Evolutionary conservation across 2,888 invertebrate species (phyloP).

Genomic region (Dusona sp.): DNA sequence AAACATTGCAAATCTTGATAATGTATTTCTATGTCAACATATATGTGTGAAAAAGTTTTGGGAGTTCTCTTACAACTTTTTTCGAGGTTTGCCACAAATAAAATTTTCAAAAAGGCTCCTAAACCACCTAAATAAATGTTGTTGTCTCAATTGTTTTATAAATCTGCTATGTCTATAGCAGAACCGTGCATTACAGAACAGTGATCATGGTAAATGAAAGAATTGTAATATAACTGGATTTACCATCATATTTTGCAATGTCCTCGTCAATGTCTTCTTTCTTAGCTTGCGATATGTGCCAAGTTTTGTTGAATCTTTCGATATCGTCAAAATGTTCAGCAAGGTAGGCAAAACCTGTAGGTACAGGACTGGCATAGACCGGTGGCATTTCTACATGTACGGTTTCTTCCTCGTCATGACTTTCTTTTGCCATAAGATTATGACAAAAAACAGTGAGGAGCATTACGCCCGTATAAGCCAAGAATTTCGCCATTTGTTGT

Average conservation of each 20-base stretch:
- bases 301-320: conserved; percentile 90
- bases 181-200: no score
- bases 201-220: no score
- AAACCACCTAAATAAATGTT: no score
- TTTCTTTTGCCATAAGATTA: conserved; percentile 69
- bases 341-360: conserved; percentile 88
- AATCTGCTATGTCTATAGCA: no score
- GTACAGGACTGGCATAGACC: conserved; percentile 90
- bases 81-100: no score
- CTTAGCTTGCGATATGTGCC: conserved; percentile 96
- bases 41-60: no score
- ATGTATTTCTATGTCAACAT: no score
- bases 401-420: conserved; percentile 70
- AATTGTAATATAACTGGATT: conserved; percentile 1
- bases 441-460: conserved; percentile 69
- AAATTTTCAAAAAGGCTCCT: no score
- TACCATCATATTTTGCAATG: conserved; percentile 97
- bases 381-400: conserved; percentile 64
- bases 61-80: no score
- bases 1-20: no score
- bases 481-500: conserved; percentile 78
- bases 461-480: conserved; percentile 69
- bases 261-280: conserved; percentile 95
- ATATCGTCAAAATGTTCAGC: conserved; percentile 95
- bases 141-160: no score